A percentile compares a stretch with the other conserved stretches of the same genome.
Evolutionary conservation across 2,113 vertebrate genomes (phyloP).

Genomic region (Oreotragus oreotragus): DNA sequence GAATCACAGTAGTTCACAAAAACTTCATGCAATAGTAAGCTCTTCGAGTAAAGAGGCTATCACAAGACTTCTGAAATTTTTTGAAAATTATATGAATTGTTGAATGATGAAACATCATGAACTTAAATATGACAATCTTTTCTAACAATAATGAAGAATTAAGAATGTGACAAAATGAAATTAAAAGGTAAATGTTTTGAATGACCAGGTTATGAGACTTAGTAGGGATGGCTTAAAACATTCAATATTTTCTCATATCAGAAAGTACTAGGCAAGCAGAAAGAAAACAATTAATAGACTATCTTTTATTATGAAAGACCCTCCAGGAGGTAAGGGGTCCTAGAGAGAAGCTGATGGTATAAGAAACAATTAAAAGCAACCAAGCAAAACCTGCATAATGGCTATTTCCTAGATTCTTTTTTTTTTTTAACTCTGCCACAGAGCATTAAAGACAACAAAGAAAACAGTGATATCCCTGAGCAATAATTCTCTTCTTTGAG

Average conservation of each 20-base stretch:
- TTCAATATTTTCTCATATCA: neutral
- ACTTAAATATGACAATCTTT: neutral
- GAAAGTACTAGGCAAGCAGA: conserved; percentile 37
- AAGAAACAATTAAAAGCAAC: conserved; percentile 55
- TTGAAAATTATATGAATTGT: neutral
- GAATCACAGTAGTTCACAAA: neutral
- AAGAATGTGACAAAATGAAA: neutral
- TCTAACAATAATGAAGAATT: neutral
- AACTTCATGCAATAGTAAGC: neutral
- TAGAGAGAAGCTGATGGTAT: neutral
- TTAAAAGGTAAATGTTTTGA: neutral
- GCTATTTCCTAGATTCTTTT: conserved; percentile 8
- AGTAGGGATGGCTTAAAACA: neutral
- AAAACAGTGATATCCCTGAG: neutral
- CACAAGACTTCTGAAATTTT: neutral
- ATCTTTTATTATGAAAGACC: neutral
- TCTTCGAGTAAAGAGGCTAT: neutral
- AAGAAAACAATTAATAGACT: conserved; percentile 41
- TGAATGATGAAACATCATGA: neutral
- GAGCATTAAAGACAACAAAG: conserved; percentile 35
- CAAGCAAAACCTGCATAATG: conserved; percentile 17
- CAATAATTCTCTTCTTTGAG: neutral
- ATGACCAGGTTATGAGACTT: neutral
- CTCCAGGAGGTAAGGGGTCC: conserved; percentile 17
- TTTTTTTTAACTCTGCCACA: neutral